Base-by-base conservation (phyloP, 2,888 invertebrate species). In the Drosophila pseudotakahashii region DNA sequence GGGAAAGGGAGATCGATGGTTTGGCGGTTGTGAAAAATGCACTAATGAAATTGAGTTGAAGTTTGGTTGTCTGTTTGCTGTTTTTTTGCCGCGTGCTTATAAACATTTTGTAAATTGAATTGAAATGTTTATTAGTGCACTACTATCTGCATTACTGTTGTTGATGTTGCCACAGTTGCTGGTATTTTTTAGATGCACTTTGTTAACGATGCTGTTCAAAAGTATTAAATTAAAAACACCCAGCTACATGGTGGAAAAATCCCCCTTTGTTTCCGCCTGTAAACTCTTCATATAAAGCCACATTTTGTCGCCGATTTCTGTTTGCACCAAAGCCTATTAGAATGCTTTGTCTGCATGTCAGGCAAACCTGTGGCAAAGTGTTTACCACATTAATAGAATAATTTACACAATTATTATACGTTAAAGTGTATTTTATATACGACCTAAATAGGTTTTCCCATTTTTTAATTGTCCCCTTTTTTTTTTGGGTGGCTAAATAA, bases 21-120 rank as follows among this genome's bases (percentile, higher is more conserved):
- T 41, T 3, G 37, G 36, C 11, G 44, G 47, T 30, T 47, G 66
- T 39, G 69, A 78, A 83, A 78, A 83, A 78, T 70, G 53, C 68
- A 75, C 71, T 82, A 86, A 78, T 80, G 73, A 86, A 86, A 86
- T 88, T 78, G 73, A 80, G 86, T 85, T 85, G 75, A 85, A 86
- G 75, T 76, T 86, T 86, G 88, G 73, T 81, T 86, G 85, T 77
- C 66, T 77, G 81, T 73, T 62, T 78, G 74, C 69, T 67, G 54
- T 45, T 70, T 69, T 59, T 60, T 54, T 39, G 42, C 16, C 34
- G 41, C 32, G 47, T 41, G 44, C 41, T 71, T 71, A 47, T 41
- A 61, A 52, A 61, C 72, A 69, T 73, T 64, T 86, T 71, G 79
- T 73, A 88, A 84, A 84, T 88, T 84, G 84, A 84, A 84, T 84